Evolutionary conservation across 2,113 vertebrate species (phyloP).

Genomic region (Orientallactaga bullata): DNA sequence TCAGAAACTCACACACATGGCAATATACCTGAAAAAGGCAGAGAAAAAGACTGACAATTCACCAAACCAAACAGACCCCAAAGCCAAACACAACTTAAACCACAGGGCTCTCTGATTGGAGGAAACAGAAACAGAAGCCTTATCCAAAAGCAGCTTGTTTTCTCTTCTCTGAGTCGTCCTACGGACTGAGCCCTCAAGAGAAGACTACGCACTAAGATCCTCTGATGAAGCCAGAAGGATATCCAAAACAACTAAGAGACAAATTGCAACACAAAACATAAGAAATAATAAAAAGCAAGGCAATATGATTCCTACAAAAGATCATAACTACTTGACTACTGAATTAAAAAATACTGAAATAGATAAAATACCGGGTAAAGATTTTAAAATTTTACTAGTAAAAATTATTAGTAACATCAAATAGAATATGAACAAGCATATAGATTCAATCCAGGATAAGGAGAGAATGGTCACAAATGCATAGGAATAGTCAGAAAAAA

Average conservation of each 20-base stretch:
- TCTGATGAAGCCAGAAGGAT: not conserved
- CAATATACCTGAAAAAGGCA: not conserved
- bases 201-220: not conserved
- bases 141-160: not conserved
- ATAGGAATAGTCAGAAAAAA: not conserved
- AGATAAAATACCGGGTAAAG: not conserved
- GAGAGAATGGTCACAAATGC: not conserved
- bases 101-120: too few species aligned
- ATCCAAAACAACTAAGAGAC: not conserved
- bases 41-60: not conserved
- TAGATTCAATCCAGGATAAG: not conserved
- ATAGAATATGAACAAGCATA: not conserved
- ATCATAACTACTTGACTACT: not conserved
- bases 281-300: not conserved
- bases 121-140: not conserved
- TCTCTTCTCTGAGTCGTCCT: not conserved
- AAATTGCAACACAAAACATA: not conserved
- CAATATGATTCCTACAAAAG: not conserved
- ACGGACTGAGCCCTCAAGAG: not conserved
- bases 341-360: too few species aligned
- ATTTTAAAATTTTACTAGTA: not conserved
- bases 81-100: not conserved
- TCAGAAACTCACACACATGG: not conserved
- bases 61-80: not conserved
- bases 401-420: not conserved